phyloP scores from a whole-genome alignment of 2,888 invertebrate species.

The Torymus tubicola region DNA sequence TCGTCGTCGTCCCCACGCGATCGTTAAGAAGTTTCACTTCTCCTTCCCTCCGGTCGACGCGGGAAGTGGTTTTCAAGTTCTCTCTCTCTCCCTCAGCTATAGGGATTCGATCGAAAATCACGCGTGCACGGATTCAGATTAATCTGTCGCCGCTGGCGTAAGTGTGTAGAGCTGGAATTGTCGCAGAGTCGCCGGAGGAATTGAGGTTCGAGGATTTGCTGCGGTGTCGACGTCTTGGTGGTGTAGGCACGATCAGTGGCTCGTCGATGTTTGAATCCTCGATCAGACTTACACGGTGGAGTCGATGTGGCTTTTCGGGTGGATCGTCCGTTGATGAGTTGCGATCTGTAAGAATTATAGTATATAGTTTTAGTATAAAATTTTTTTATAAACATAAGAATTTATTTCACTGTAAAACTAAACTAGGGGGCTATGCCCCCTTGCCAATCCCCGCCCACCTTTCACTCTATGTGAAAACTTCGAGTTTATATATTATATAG shows the following conservation, averaged over 20 bases:
- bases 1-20: conserved; percentile 2
- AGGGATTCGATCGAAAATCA: conserved; percentile 24
- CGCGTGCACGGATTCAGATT: neutral
- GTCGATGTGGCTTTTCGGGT: conserved; percentile 70
- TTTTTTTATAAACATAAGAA: too few species aligned
- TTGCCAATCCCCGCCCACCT: too few species aligned
- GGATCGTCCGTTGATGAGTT: conserved; percentile 57
- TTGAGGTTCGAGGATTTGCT: conserved; percentile 51
- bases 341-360: conserved; percentile 21
- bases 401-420: too few species aligned
- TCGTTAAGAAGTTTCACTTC: conserved; percentile 49
- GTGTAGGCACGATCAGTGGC: conserved; percentile 66
- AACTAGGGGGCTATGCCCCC: too few species aligned
- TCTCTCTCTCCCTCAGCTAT: neutral
- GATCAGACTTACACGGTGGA: conserved; percentile 61
- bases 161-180: conserved; percentile 26
- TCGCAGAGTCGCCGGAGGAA: conserved; percentile 35
- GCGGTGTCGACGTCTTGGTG: conserved; percentile 67
- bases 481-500: too few species aligned
- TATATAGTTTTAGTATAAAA: too few species aligned
- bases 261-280: conserved; percentile 60
- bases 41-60: neutral
- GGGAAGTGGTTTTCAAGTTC: conserved; percentile 32
- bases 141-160: conserved; percentile 35
- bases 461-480: too few species aligned